A percentile compares a stretch with the other conserved stretches of the same genome.
These are phyloP conservation scores for Masnerella sp. DNA, from an alignment of 2,888 invertebrate species.

Conservation along the genomic window DNA sequence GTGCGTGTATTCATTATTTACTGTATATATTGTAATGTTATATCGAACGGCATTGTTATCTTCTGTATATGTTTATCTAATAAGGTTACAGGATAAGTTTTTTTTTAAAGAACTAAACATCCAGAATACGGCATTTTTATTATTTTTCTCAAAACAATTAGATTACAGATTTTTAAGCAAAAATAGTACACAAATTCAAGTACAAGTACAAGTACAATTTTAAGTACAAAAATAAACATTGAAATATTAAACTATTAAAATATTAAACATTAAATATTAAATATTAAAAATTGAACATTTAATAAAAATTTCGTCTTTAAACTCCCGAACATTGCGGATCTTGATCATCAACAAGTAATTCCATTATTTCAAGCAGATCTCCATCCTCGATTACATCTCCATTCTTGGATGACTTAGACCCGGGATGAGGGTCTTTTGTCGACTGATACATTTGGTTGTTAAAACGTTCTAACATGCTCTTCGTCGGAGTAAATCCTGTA, in stretches of 20 bases:
- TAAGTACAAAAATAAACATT: no score
- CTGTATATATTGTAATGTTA: neutral
- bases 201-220: no score
- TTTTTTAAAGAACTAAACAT: neutral
- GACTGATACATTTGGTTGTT: conserved; percentile 1
- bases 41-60: neutral
- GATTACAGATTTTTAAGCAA: neutral
- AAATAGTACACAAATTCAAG: no score
- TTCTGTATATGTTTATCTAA: neutral
- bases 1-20: neutral
- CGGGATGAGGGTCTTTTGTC: neutral
- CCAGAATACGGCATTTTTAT: neutral
- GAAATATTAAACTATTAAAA: no score
- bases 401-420: neutral
- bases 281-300: neutral
- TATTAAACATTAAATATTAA: no score
- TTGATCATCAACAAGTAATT: neutral
- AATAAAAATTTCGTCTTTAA: neutral
- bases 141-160: neutral
- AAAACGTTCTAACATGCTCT: neutral
- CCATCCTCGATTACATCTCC: neutral
- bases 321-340: neutral
- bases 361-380: neutral
- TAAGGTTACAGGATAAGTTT: neutral
- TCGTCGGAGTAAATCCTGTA: neutral